Evolutionary conservation across 2,113 vertebrate genomes (phyloP), one percentile per base, ranked within the genome.

Genomic region (Haliaeetus leucogaster): DNA sequence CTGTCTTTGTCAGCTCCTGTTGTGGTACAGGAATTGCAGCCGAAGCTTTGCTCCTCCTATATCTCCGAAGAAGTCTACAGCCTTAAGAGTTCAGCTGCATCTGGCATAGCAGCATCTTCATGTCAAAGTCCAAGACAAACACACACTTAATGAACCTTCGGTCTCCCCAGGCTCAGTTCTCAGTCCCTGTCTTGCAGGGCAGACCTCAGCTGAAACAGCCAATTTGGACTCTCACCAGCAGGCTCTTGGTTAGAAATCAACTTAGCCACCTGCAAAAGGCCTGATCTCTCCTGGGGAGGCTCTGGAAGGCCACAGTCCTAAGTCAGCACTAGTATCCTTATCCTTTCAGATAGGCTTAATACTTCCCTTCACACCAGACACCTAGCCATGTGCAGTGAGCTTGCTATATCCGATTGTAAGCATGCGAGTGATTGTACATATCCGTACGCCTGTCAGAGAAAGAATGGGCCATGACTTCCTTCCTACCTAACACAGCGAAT

Each of bases 51-150:
- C n/a, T 86, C 36, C 67, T 90, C 72, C 47, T 74, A 0, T 19
- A 40, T 32, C 19, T 52, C 56, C 1, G 2, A 80, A 73, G 53
- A 67, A 86, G 30, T 52, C 74, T 40, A 61, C 53, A 82, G 29
- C 38, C 56, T 82, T 85, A 85, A 43, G 65, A 71, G 36, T 72
- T 89, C 50, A 79, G 56, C 74, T 76, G 45, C 82, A 66, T 80
- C 62, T 94, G 85, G 58, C 92, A 78, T 18, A 94, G 87, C 58
- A 90, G 25, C 53, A 88, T 94, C 90, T 82, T 91, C 82, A 18
- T 68, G 74, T 66, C 79, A 58, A 85, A 86, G 53, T 66, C 90
- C 92, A 94, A 94, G 63, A 93, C 48, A 96, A 94, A 95, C 71
- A 95, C 10, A 59, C 22, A 50, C 16, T 94, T 91, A 92, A 86